Evolutionary conservation across 2,888 invertebrate genomes (phyloP), one percentile per base, ranked within the genome.

Genomic region (Polydesmus complanatus): DNA sequence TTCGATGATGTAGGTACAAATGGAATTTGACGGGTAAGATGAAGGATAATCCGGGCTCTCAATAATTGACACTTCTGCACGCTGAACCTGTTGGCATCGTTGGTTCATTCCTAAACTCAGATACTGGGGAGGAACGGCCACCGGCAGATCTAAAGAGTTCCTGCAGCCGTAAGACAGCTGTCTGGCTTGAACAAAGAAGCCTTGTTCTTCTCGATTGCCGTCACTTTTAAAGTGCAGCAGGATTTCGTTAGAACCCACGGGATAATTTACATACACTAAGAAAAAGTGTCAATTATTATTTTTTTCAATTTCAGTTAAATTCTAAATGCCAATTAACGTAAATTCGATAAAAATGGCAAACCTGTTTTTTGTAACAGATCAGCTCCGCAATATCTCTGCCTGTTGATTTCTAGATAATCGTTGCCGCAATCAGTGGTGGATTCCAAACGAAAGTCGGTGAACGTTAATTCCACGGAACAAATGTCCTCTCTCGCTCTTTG

Each of bases 401-500:
- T 65, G 19, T 67, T 66, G 54, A 68, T 66, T 47, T 67, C 64
- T 19, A 68, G 54, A 57, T 64, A 68, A 57, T 68, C 68, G 14
- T 62, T 62, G 37, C 60, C 58, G 54, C 68, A 68, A 26, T 66
- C 64, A 11, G 61, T 57, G 0, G 63, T 63, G 18, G 64, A 61
- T 27, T 68, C 67, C 23, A 68, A 53, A 19, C 59, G 54, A 52
- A 68, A 66, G 3, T 67, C 66, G 1, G 63, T 52, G 22, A 68
- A 62, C n/a, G 60, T 60, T 1, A 68, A 56, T 27, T 66, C 65
- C 14, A 68, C 50, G 2, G 64, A 59, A 59, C 68, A 68, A 21
- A 68, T 59, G n/a, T 59, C 58, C 0, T 58, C 56, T 3, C 59
- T 54, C 8, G 58, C 53, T 1, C 61, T 47, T 47, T 61, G n/a